Base-by-base conservation (phyloP, 2,888 invertebrate species). In the Erpobdella octoculata region DNA sequence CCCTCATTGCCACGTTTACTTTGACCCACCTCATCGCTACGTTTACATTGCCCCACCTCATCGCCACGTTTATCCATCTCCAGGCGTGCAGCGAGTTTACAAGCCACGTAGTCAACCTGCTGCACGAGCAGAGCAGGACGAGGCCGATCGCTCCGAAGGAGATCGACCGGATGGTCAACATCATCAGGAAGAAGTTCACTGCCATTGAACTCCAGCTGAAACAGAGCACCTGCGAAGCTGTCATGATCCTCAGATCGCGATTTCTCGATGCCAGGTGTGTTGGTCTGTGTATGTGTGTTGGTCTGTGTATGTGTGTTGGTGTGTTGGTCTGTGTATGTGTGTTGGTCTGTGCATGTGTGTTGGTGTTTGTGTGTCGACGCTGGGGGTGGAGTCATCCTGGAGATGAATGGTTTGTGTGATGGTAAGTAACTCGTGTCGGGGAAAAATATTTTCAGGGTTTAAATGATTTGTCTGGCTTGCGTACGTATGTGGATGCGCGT, bases 21-120 rank as follows among this genome's bases (percentile, higher is more conserved):
- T n/a, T n/a, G n/a, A n/a, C n/a, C n/a, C n/a, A n/a, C n/a, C n/a
- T n/a, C n/a, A n/a, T n/a, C n/a, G n/a, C n/a, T n/a, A n/a, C n/a
- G n/a, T n/a, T n/a, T n/a, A n/a, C n/a, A n/a, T n/a, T n/a, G n/a
- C n/a, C n/a, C n/a, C n/a, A n/a, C n/a, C n/a, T n/a, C n/a, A n/a
- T n/a, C n/a, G n/a, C n/a, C n/a, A n/a, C n/a, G n/a, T n/a, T n/a
- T n/a, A 28, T 41, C 53, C 8, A 28, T 62, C n/a, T n/a, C 31
- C 83, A 89, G 88, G 97, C 97, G 21, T 98, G 98, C 86, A 93
- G 93, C 85, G 97, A 99, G 87, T 98, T 98, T 85, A 98, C 98
- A 73, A 97, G 96, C n/a, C 98, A 99, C 86, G 98, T 99, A 77
- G 92, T 96, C 91, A 97, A 97, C 85, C 86, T 97, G 78, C 87